Evolutionary conservation across 2,888 invertebrate species (phyloP).

Genomic region (Steinernema scapterisci): DNA sequence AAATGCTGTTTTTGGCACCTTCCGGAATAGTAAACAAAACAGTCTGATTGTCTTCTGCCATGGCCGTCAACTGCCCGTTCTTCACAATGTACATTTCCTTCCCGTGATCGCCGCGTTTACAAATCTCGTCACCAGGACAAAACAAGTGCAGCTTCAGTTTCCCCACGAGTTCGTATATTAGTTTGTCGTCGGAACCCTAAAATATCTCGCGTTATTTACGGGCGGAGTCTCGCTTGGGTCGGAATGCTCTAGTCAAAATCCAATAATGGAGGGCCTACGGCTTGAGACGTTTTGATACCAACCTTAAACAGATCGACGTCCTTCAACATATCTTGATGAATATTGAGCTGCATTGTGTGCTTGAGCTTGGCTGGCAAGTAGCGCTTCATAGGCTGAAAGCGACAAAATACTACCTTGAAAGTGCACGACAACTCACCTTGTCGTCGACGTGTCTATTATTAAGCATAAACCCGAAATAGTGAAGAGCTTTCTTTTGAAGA

Average conservation of each 20-base stretch:
- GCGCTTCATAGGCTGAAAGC: constrained; percentile 27
- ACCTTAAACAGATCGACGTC: constrained; percentile 33
- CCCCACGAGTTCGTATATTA: background rate
- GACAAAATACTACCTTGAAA: too few relatives aligned
- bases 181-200: constrained; percentile 2
- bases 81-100: constrained; percentile 38
- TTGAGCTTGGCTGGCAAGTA: constrained; percentile 26
- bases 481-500: constrained; percentile 36
- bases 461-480: constrained; percentile 35
- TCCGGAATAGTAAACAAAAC: constrained; percentile 15
- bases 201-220: background rate
- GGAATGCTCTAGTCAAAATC: too few relatives aligned
- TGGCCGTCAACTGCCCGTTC: constrained; percentile 28
- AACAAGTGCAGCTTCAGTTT: constrained; percentile 22
- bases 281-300: background rate
- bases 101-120: constrained; percentile 11
- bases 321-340: constrained; percentile 32
- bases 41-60: constrained; percentile 17
- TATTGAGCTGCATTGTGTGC: constrained; percentile 13
- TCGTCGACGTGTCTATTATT: constrained; percentile 34
- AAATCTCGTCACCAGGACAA: constrained; percentile 34
- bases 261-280: too few relatives aligned
- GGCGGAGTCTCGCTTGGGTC: too few relatives aligned
- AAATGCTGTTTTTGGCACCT: background rate
- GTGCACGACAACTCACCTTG: constrained; percentile 5